Evolutionary conservation across 2,888 invertebrate species (phyloP).

Genomic region (Ferrisia virgata): DNA sequence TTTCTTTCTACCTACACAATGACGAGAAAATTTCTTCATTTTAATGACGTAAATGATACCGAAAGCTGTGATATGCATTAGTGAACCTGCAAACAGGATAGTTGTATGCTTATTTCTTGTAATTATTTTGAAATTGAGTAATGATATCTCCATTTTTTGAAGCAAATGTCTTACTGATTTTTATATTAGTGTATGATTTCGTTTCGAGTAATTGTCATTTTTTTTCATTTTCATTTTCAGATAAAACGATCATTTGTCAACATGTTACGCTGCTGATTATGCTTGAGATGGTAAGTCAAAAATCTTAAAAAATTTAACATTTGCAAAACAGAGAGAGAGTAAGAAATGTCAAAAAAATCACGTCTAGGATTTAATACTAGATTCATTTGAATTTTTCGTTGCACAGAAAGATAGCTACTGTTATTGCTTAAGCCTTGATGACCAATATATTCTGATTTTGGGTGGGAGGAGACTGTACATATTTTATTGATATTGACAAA

Average conservation of each 20-base stretch:
- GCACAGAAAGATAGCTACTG: too few relatives aligned
- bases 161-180: not conserved
- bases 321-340: not conserved
- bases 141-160: not conserved
- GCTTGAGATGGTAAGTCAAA: not conserved
- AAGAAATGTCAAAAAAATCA: too few relatives aligned
- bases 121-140: not conserved
- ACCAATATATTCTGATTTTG: too few relatives aligned
- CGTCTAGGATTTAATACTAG: too few relatives aligned
- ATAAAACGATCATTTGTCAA: not conserved
- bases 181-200: not conserved
- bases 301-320: not conserved
- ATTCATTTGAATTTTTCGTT: too few relatives aligned
- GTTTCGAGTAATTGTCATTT: not conserved
- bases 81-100: not conserved
- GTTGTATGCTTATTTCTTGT: not conserved
- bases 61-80: not conserved
- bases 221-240: not conserved
- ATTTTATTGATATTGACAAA: too few relatives aligned
- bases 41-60: conserved; percentile 2
- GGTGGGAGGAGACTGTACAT: too few relatives aligned
- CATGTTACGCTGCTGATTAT: not conserved
- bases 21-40: not conserved
- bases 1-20: not conserved
- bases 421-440: too few relatives aligned